Conservation (phyloP, 1,140 invertebrate genomes). For the Drosophila nigromelanica region DNA sequence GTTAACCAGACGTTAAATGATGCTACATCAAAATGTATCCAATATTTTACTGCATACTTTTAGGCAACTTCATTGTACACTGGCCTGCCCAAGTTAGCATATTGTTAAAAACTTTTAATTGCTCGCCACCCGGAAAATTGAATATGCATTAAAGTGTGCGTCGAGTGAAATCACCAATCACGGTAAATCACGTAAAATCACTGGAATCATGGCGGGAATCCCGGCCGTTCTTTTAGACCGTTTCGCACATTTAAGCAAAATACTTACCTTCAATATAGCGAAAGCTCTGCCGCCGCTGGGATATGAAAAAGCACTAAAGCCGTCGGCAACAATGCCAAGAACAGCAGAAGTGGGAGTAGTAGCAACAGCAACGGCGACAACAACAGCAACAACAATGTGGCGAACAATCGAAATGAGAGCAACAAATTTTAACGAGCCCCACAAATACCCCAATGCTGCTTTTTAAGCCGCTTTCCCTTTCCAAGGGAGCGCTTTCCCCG, state of each 20-base stretch:
- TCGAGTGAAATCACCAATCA: conserved; percentile 29
- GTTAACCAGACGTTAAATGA: conserved; percentile 70
- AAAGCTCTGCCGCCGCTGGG: conserved; percentile 42
- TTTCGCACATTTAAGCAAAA: conserved; percentile 60
- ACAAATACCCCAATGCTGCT: conserved; percentile 66
- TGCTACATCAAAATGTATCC: conserved; percentile 50
- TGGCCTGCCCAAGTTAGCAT: conserved; percentile 29
- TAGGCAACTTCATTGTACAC: conserved; percentile 19
- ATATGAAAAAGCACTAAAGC: conserved; percentile 65
- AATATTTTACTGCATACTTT: conserved; percentile 36
- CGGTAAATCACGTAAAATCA: conserved; percentile 33
- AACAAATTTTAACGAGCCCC: conserved; percentile 76
- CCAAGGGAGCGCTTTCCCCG: conserved; percentile 5
- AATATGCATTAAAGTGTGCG: conserved; percentile 58
- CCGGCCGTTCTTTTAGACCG: conserved; percentile 37
- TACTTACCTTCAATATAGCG: conserved; percentile 55
- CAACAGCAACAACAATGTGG: conserved; percentile 32
- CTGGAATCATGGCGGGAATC: conserved; percentile 5
- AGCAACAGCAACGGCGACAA: conserved; percentile 22
- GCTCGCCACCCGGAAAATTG: conserved; percentile 43
- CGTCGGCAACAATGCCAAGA: conserved; percentile 50
- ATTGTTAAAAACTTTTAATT: conserved; percentile 71
- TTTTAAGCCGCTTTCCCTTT: conserved; percentile 61
- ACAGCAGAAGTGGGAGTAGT: conserved; percentile 36
- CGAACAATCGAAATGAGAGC: conserved; percentile 68